Evolutionary conservation across 2,888 invertebrate genomes (phyloP), one percentile per base, ranked within the genome.

Genomic region (Unio delphinus): DNA sequence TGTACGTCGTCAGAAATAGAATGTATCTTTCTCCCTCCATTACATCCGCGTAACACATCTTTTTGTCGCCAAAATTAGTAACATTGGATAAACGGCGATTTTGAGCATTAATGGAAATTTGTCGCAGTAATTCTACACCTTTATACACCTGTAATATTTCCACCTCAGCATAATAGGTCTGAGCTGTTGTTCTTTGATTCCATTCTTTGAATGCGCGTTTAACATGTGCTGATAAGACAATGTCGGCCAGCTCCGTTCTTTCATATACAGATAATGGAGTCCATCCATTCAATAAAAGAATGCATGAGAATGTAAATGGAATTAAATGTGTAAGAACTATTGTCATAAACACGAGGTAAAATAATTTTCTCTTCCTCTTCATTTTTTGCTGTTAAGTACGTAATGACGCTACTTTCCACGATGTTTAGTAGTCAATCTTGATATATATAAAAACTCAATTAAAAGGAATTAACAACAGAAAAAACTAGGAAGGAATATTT

Each of bases 211-310:
- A 88, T 18, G 87, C 77, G 7, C 75, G 73, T 26, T 82, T 23
- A 1, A 84, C 85, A 56, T 79, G 72, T 0, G 79, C 88, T 17
- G 82, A 74, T 1, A 84, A 75, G 20, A 87, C 85, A 17, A 88
- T 77, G 62, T 88, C 87, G 1, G 88, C 87, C 15, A 81, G 75
- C 0, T 74, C 72, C 4, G 88, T 82, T 15, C 88, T 71, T 57
- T 88, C 85, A 58, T 75, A 79, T 2, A 86, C 80, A 7, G 85
- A 78, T 64, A 87, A 73, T 1, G 89, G 88, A 23, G 78, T 80
- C 89, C 89, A 89, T n/a, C 88, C 89, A 73, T 89, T 87, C 30
- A 89, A 74, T 20, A 89, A 75, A 60, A 87, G 78, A n/a, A 88
- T 87, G 65, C 89, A 89, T 18, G 84, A 80, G 3, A 81, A 67